Conservation (phyloP, 2,797 vertebrate genomes). For the Dallia pectoralis region DNA sequence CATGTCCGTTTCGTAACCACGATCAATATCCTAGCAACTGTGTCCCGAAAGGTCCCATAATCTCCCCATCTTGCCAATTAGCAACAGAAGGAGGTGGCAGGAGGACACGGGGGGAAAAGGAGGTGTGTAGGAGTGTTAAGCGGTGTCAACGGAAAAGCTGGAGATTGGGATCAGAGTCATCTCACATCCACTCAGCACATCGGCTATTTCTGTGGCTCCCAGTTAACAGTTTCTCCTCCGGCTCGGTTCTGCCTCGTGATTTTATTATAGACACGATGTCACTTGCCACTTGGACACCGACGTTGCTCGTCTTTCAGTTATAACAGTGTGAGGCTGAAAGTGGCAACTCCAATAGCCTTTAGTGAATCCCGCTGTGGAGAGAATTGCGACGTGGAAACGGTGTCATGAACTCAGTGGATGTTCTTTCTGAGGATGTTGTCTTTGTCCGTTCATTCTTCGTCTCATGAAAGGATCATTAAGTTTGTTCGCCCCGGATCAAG, state of each 20-base stretch:
- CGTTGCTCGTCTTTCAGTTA: neutral
- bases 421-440: neutral
- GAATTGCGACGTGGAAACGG: neutral
- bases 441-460: neutral
- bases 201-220: conserved; percentile 38
- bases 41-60: conserved; percentile 52
- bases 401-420: neutral
- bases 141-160: conserved; percentile 19
- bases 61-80: conserved; percentile 64
- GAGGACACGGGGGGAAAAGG: neutral
- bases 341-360: too few species aligned
- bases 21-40: conserved; percentile 62
- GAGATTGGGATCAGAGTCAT: conserved; percentile 17
- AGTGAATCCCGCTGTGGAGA: neutral
- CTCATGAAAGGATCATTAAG: neutral
- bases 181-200: conserved; percentile 39
- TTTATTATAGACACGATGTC: neutral
- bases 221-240: conserved; percentile 32
- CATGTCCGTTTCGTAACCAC: conserved; percentile 33
- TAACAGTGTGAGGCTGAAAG: too few species aligned
- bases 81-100: conserved; percentile 24
- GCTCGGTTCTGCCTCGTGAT: neutral
- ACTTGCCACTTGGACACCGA: neutral
- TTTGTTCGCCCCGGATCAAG: neutral
- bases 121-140: conserved; percentile 19